Conservation (phyloP, 2,888 invertebrate species). For the Griposia aprilina region DNA sequence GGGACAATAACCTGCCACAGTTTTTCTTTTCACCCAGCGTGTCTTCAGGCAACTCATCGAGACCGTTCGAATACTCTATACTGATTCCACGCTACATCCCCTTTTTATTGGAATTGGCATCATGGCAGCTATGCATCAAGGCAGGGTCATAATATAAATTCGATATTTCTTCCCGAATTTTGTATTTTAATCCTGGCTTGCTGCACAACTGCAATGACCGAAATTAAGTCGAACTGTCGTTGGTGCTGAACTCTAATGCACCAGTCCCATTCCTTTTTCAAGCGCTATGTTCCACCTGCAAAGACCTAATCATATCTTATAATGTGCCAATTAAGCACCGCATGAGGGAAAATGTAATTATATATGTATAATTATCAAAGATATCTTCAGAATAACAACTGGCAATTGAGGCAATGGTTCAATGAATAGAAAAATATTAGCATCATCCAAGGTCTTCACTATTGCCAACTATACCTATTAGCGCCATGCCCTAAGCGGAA, state of each 20-base stretch:
- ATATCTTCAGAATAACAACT: not conserved
- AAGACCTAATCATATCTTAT: not conserved
- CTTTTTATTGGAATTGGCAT: not conserved
- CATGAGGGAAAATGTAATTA: conserved; percentile 3
- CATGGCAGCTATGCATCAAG: no score
- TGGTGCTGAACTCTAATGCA: no score
- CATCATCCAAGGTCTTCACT: not conserved
- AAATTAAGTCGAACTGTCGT: no score
- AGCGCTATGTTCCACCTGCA: not conserved
- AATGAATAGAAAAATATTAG: conserved; percentile 5
- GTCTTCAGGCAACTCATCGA: not conserved
- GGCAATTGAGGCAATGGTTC: not conserved
- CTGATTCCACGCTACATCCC: not conserved
- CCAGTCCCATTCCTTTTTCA: not conserved
- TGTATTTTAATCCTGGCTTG: not conserved
- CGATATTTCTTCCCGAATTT: not conserved
- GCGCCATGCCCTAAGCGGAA: conserved; percentile 14
- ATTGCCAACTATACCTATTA: conserved; percentile 14
- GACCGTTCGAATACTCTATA: not conserved
- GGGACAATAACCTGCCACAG: not conserved
- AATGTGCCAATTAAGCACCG: not conserved
- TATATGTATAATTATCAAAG: not conserved
- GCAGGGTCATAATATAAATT: no score
- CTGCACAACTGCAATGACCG: not conserved
- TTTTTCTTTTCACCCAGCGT: not conserved